phyloP scores from a whole-genome alignment of 1,140 invertebrate species.

The Calliphora vicina region DNA sequence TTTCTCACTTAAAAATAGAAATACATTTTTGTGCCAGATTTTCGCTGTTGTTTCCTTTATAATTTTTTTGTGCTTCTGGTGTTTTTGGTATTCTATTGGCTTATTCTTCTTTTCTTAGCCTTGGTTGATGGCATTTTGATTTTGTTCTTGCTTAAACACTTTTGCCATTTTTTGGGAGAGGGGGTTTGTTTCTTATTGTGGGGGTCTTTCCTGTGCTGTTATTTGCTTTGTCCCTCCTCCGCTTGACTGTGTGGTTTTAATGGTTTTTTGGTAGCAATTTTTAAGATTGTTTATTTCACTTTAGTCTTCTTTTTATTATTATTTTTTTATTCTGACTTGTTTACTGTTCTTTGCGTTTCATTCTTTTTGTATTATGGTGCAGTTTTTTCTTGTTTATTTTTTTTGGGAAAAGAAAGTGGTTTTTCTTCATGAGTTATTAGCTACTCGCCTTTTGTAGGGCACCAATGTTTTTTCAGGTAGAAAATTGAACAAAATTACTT shows the following conservation, averaged over 20 bases:
- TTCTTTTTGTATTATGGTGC: neutral
- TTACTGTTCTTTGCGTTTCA: neutral
- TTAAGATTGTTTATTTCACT: slow-evolving; percentile 17
- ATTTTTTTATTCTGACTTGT: neutral
- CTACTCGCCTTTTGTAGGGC: neutral
- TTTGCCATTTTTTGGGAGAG: neutral
- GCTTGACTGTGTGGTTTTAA: neutral
- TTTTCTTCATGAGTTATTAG: slow-evolving; percentile 13
- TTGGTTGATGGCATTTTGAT: neutral
- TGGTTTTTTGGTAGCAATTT: slow-evolving; percentile 13
- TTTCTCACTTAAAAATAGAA: neutral
- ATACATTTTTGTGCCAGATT: neutral
- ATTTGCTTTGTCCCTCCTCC: neutral
- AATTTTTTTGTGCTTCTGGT: neutral
- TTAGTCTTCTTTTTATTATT: neutral
- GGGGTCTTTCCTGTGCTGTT: neutral
- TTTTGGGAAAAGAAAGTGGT: neutral
- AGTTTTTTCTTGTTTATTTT: neutral
- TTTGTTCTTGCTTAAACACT: neutral
- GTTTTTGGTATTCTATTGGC: neutral
- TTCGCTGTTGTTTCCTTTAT: neutral
- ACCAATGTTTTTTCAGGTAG: slow-evolving; percentile 4
- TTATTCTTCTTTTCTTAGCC: neutral
- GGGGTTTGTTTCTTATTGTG: neutral
- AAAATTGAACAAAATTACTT: neutral